A percentile compares a stretch with the other conserved stretches of the same genome.
phyloP scores from a whole-genome alignment of 2,888 invertebrate genomes.

The Heliconius cydno region DNA sequence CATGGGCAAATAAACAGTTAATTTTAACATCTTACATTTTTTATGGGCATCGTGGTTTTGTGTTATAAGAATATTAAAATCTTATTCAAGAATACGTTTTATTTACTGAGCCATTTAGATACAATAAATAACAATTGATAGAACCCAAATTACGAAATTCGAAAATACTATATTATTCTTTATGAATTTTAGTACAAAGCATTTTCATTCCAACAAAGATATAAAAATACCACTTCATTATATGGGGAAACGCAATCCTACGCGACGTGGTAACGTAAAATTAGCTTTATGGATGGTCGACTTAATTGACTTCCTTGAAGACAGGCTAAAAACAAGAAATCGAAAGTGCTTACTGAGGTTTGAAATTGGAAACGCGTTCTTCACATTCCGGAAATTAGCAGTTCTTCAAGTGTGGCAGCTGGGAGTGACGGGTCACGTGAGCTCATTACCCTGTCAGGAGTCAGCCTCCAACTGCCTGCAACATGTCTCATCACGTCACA shows the following conservation, averaged over 20 bases:
- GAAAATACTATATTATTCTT: too few relatives aligned
- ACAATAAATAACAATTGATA: too few relatives aligned
- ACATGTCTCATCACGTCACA: conserved; percentile 37
- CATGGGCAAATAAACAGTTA: too few relatives aligned
- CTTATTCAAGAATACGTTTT: too few relatives aligned
- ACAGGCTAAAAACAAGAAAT: conserved; percentile 63
- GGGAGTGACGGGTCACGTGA: conserved; percentile 66
- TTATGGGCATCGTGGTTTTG: too few relatives aligned
- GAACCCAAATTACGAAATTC: too few relatives aligned
- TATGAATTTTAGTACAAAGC: not conserved
- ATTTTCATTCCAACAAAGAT: conserved; percentile 2
- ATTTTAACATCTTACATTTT: too few relatives aligned
- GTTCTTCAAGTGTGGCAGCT: conserved; percentile 58
- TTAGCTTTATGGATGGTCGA: conserved; percentile 43
- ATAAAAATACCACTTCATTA: not conserved
- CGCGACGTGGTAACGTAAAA: conserved; percentile 39
- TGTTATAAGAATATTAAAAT: too few relatives aligned
- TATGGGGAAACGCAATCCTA: conserved; percentile 1
- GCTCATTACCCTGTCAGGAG: conserved; percentile 70
- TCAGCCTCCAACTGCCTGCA: conserved; percentile 46
- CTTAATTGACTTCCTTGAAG: conserved; percentile 44
- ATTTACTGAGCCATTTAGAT: too few relatives aligned
- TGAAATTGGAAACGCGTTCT: conserved; percentile 79
- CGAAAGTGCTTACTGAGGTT: conserved; percentile 74
- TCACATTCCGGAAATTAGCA: conserved; percentile 78